phyloP scores from a whole-genome alignment of 2,797 vertebrate species.

The Bovichtus diacanthus region DNA sequence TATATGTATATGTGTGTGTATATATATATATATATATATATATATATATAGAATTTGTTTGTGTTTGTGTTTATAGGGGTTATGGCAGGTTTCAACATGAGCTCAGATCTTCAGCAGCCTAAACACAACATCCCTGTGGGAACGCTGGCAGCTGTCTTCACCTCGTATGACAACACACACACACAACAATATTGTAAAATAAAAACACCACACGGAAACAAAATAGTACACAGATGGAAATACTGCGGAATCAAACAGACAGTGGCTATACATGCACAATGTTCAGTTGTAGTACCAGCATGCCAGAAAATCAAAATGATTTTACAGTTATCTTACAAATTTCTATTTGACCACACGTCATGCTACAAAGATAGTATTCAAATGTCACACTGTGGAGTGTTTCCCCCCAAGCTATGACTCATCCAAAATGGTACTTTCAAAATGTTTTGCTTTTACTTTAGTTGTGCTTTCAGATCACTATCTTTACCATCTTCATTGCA shows the following conservation, averaged over 20 bases:
- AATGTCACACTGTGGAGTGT: background rate
- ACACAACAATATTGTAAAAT: background rate
- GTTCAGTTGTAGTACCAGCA: background rate
- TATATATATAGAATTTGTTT: too few relatives aligned
- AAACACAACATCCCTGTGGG: slow-evolving; percentile 93
- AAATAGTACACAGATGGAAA: background rate
- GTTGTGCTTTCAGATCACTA: background rate
- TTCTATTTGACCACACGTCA: background rate
- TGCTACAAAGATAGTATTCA: slow-evolving; percentile 1
- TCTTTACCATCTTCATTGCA: slow-evolving; percentile 15
- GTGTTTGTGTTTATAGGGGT: slow-evolving; percentile 87
- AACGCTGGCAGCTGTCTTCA: slow-evolving; percentile 94
- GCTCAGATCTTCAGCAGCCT: slow-evolving; percentile 94
- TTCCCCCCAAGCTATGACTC: background rate
- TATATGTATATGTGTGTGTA: slow-evolving; percentile 40
- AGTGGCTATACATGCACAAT: background rate
- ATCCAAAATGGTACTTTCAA: slow-evolving; percentile 11
- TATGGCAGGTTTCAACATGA: slow-evolving; percentile 99
- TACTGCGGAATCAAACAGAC: background rate
- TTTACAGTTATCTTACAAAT: background rate
- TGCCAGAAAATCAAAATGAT: background rate
- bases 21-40: too few relatives aligned
- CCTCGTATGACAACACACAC: slow-evolving; percentile 89
- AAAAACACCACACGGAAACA: background rate
- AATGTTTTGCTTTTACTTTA: slow-evolving; percentile 9